Evolutionary conservation across 2,888 invertebrate genomes (phyloP), one percentile per base, ranked within the genome.

Genomic region (Melanostoma scalare): DNA sequence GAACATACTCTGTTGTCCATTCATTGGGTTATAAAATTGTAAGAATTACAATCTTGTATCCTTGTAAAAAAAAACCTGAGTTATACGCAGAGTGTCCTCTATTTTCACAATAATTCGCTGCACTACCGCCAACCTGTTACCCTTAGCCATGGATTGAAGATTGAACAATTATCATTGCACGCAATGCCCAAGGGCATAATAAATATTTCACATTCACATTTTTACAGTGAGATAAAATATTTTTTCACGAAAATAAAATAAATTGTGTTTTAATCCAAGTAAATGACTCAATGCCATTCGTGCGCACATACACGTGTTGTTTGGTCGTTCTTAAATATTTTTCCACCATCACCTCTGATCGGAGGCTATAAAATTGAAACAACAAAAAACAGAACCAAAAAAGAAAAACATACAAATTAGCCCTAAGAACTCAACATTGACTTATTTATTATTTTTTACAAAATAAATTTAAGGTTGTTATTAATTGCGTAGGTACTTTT

Each of bases 381-480:
- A 20, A 6, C n/a, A 5, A 33, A 33, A 33, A 3, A 50, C 6
- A 31, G 8, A 6, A 2, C 20, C 3, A n/a, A 33, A 53, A 35
- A n/a, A 53, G 35, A 10, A n/a, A 4, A 53, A 35, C 10, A 3
- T 3, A 33, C 31, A n/a, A 10, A n/a, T 35, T 53, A n/a, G 35
- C 52, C 52, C 35, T 53, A 35, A 53, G 35, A 35, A 2, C n/a
- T 53, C n/a, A 35, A 53, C 33, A 53, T 53, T 53, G 52, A 53
- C 35, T 53, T 53, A 53, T 20, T 20, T 20, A 20, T 20, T 20
- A 1, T 20, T 20, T 35, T 53, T 52, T 33, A 5, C 33, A 35
- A 53, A 53, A 53, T 53, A 10, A 53, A 33, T 53, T 53, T 53
- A 33, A 53, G 6, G 52, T 4, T 53, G 3, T 35, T 35, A 33